Conservation (phyloP, 1,140 invertebrate species). For the Anoplolepis gracilipes region DNA sequence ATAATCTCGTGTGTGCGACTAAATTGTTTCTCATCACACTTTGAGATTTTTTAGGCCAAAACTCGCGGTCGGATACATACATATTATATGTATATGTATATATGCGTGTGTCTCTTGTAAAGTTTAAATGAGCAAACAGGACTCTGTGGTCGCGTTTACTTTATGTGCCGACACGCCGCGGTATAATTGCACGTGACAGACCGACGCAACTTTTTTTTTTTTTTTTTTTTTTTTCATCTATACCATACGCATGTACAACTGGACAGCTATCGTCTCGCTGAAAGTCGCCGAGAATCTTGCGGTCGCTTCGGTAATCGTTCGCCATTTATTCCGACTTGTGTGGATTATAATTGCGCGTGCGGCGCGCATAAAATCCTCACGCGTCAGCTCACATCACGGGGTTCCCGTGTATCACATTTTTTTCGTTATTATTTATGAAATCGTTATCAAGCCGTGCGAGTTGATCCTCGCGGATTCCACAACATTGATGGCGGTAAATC, state of each 20-base stretch:
- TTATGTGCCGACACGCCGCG: conserved; percentile 54
- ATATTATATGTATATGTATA: no score
- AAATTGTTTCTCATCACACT: conserved; percentile 36
- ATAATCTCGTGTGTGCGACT: conserved; percentile 6
- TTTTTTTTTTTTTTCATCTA: conserved; percentile 17
- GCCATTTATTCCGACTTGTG: conserved; percentile 72
- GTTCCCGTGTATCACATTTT: conserved; percentile 38
- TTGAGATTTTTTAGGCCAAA: conserved; percentile 19
- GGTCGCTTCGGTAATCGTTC: conserved; percentile 76
- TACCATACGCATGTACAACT: neutral
- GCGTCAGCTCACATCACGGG: conserved; percentile 3
- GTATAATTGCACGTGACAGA: conserved; percentile 58
- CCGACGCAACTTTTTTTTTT: neutral
- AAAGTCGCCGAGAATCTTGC: conserved; percentile 68
- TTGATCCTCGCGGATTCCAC: conserved; percentile 2
- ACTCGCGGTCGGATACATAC: neutral
- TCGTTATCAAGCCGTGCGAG: conserved; percentile 9
- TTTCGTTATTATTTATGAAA: conserved; percentile 43
- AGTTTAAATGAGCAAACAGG: conserved; percentile 42
- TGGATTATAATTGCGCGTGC: conserved; percentile 76
- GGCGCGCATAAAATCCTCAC: conserved; percentile 39
- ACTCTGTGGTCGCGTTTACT: conserved; percentile 49
- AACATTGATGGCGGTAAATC: neutral
- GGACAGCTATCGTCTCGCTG: conserved; percentile 17
- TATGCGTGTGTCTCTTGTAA: neutral